Percentiles rank a stretch among this genome's conserved stretches.
Conservation (phyloP, 1,140 invertebrate species). For the Epicauta chinensis region DNA sequence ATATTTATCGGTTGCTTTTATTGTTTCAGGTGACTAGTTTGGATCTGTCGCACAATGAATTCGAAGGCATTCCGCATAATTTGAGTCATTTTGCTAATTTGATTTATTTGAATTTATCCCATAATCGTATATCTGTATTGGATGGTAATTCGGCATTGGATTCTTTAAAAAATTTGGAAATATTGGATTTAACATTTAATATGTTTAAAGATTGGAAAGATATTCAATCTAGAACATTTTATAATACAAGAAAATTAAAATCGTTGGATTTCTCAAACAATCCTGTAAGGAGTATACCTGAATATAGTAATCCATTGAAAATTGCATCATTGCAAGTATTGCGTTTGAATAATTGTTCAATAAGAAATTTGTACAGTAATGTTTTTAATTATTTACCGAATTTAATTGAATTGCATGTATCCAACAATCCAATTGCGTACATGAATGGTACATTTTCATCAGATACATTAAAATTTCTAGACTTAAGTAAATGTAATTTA, state of each 20-base stretch:
- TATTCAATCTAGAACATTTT: conserved; percentile 34
- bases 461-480: conserved; percentile 46
- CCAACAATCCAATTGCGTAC: conserved; percentile 46
- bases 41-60: conserved; percentile 38
- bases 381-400: conserved; percentile 47
- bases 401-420: conserved; percentile 48
- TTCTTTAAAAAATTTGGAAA: conserved; percentile 43
- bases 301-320: conserved; percentile 21
- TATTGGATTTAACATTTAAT: conserved; percentile 50
- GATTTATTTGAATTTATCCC: conserved; percentile 49
- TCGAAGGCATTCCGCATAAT: conserved; percentile 46
- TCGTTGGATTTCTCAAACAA: conserved; percentile 10
- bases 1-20: conserved; percentile 1
- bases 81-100: conserved; percentile 43
- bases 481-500: conserved; percentile 51
- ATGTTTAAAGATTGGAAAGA: conserved; percentile 48
- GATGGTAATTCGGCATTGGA: too few species aligned
- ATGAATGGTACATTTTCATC: conserved; percentile 46
- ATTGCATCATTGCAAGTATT: conserved; percentile 24
- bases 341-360: conserved; percentile 43
- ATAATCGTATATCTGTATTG: conserved; percentile 37
- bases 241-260: not conserved
- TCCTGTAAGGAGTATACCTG: conserved; percentile 19
- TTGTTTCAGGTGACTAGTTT: conserved; percentile 40
- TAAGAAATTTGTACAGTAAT: conserved; percentile 46